These are phyloP conservation scores for Bubalus kerabau DNA, from an alignment of 2,113 vertebrate species.

Conservation along the genomic window DNA sequence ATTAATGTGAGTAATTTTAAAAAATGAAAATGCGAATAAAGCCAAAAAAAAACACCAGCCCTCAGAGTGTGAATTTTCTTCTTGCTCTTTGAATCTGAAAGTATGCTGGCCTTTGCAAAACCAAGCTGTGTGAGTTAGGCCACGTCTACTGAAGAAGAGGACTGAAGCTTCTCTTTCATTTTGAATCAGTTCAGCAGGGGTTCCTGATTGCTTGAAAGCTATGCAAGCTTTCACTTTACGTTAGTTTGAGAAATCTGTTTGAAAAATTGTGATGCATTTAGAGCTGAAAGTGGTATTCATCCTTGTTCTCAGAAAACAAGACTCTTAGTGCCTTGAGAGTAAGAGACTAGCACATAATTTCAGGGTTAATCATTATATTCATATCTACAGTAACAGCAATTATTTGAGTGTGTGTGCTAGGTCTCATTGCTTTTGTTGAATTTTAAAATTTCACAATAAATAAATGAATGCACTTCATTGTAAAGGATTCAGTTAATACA, in stretches of 20 bases:
- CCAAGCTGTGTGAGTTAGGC: neutral
- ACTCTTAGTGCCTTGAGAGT: neutral
- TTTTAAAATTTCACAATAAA: neutral
- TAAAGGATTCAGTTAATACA: neutral
- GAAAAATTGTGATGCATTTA: neutral
- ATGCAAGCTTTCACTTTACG: neutral
- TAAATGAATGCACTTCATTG: neutral
- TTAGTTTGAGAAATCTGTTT: neutral
- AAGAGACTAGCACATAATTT: neutral
- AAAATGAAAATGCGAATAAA: conserved; percentile 15
- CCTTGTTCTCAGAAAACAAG: neutral
- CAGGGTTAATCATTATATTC: neutral
- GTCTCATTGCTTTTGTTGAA: neutral
- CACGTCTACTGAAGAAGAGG: neutral
- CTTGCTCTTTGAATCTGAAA: neutral
- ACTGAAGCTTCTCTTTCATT: neutral
- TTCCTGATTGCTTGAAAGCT: neutral
- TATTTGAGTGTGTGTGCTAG: neutral
- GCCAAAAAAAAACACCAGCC: neutral
- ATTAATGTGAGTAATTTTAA: neutral
- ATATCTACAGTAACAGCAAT: neutral
- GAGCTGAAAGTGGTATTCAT: neutral
- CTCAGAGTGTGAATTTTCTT: conserved; percentile 7
- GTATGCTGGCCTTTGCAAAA: neutral
- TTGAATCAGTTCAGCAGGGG: neutral